Percentiles rank a stretch among this genome's conserved stretches.
phyloP scores from a whole-genome alignment of 2,113 vertebrate species.

The Vombatus ursinus region DNA sequence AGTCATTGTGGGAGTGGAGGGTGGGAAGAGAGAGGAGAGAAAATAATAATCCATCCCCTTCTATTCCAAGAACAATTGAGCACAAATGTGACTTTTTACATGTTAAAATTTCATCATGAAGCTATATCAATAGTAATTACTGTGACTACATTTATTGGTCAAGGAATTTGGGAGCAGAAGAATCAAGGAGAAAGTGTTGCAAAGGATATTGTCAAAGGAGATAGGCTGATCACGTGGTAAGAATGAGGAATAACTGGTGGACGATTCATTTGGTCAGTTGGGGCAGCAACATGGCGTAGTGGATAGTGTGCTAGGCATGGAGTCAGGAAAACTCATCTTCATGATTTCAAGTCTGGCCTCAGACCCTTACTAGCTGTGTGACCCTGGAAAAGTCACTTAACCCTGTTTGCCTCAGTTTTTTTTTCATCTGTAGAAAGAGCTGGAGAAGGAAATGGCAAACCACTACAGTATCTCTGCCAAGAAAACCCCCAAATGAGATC shows the following conservation, averaged over 20 bases:
- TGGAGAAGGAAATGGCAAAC: too few species aligned
- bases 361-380: too few species aligned
- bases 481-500: too few species aligned
- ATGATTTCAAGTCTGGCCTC: too few species aligned
- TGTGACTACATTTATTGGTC: background rate
- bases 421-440: too few species aligned
- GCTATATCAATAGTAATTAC: background rate
- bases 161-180: background rate
- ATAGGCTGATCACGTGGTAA: background rate
- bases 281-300: background rate
- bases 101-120: background rate
- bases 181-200: background rate
- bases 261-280: background rate
- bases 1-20: background rate
- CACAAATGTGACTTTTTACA: background rate
- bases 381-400: too few species aligned
- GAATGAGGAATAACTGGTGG: background rate
- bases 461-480: too few species aligned
- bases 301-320: too few species aligned
- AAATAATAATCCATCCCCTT: background rate
- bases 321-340: too few species aligned
- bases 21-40: background rate
- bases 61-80: background rate
- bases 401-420: too few species aligned
- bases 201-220: background rate